Base-by-base conservation (phyloP, 2,113 vertebrate species). In the Nycticebus coucang region DNA sequence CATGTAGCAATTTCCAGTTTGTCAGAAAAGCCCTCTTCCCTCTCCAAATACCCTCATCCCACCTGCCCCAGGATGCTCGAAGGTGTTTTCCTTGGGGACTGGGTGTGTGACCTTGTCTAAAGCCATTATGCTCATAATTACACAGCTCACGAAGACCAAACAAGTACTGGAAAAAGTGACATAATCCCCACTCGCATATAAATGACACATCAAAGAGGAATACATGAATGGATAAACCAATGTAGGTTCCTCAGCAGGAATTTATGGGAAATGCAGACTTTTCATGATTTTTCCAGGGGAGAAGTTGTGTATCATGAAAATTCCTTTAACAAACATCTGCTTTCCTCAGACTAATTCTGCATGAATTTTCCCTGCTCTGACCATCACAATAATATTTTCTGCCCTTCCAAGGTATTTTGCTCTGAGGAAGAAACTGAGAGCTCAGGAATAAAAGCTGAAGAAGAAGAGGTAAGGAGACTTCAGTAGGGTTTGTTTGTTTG, bases 371-470 rank as follows among this genome's bases (percentile, higher is more conserved):
- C 78, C 33, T 82, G 37, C 72, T 93, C 35, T 77, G 10, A 72
- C 7, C 17, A n/a, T 10, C 5, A 15, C 12, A 35, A 33, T 30
- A 57, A 12, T 80, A 33, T 82, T 84, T 94, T 78, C 28, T 84
- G n/a, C 94, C 17, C 35, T 62, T 69, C 33, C 12, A 26, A 97
- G 93, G 62, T 93, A 22, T 77, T 95, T 66, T 60, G 62, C 22
- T 78, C 72, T 87, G 93, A 95, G 84, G 89, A 92, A 92, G 95
- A 93, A 8, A 68, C 30, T 8, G 89, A 37, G 60, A 69, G 2
- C 24, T 84, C 95, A 74, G 74, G n/a, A 74, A 60, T 14, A 30
- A 94, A 84, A 62, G 50, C 7, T 17, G 88, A 89, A 93, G 96
- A 81, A 41, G 57, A 97, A 62, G 85, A 96, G 95, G 95, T 94